phyloP scores from a whole-genome alignment of 2,888 invertebrate genomes.

The Scelioninae gen. 1 region DNA sequence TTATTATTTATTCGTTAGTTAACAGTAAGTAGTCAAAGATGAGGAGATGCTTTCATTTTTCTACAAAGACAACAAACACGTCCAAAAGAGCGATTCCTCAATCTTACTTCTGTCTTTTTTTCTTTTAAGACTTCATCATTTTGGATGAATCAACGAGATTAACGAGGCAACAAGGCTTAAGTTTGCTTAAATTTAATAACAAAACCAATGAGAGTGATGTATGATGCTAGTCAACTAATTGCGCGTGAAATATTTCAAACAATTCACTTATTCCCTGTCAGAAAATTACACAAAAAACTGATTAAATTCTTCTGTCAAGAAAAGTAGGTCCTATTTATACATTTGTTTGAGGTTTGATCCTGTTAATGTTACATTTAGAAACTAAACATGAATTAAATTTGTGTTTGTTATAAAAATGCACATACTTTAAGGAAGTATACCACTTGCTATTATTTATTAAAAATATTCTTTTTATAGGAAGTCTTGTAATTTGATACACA shows the following conservation, averaged over 20 bases:
- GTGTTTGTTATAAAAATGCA: too few relatives aligned
- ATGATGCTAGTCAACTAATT: constrained; percentile 84
- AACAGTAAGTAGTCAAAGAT: constrained; percentile 52
- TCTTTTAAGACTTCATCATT: background rate
- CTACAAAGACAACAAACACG: background rate
- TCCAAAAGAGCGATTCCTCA: background rate
- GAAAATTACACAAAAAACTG: too few relatives aligned
- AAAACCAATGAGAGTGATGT: constrained; percentile 77
- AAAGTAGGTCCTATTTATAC: too few relatives aligned
- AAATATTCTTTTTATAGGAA: too few relatives aligned
- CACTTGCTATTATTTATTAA: too few relatives aligned
- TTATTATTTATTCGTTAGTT: constrained; percentile 62
- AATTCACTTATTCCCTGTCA: constrained; percentile 20
- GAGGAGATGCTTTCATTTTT: constrained; percentile 16
- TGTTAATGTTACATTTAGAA: too few relatives aligned
- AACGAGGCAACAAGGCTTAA: constrained; percentile 12
- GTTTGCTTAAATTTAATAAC: constrained; percentile 21
- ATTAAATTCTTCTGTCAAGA: too few relatives aligned
- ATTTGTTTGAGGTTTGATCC: too few relatives aligned
- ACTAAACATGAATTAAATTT: too few relatives aligned
- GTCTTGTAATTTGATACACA: too few relatives aligned
- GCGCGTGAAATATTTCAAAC: constrained; percentile 45
- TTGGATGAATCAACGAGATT: background rate
- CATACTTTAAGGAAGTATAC: too few relatives aligned
- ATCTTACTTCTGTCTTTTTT: background rate